phyloP scores from a whole-genome alignment of 2,888 invertebrate species.

The Craniophora ligustri region DNA sequence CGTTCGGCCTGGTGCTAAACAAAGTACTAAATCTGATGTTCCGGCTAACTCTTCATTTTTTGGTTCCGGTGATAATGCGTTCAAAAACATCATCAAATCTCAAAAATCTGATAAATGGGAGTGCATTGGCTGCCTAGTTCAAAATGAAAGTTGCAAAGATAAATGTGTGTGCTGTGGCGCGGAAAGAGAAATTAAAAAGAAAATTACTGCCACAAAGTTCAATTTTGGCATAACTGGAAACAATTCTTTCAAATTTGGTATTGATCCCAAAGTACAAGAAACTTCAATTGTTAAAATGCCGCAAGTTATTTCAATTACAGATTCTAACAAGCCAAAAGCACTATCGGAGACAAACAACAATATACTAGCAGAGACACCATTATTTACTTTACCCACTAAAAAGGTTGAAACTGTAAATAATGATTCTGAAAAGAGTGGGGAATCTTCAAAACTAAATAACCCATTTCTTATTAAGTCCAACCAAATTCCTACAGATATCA shows the following conservation, averaged over 20 bases:
- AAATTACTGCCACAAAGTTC: slow-evolving; percentile 59
- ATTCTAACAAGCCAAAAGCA: slow-evolving; percentile 55
- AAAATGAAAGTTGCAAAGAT: slow-evolving; percentile 66
- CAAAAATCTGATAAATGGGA: slow-evolving; percentile 75
- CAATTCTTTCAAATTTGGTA: slow-evolving; percentile 76
- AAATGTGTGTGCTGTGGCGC: slow-evolving; percentile 76
- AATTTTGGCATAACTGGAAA: slow-evolving; percentile 66
- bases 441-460: slow-evolving; percentile 63
- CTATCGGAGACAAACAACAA: slow-evolving; percentile 76
- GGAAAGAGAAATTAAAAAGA: slow-evolving; percentile 50
- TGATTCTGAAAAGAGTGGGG: slow-evolving; percentile 34
- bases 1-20: slow-evolving; percentile 54
- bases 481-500: slow-evolving; percentile 23
- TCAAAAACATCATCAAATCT: slow-evolving; percentile 59
- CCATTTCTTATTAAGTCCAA: slow-evolving; percentile 74
- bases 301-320: slow-evolving; percentile 37
- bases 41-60: slow-evolving; percentile 27
- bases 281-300: slow-evolving; percentile 48
- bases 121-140: slow-evolving; percentile 74
- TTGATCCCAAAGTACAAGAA: slow-evolving; percentile 66
- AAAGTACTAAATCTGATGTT: slow-evolving; percentile 3
- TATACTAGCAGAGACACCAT: slow-evolving; percentile 64
- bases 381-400: slow-evolving; percentile 61
- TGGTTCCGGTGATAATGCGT: slow-evolving; percentile 48
- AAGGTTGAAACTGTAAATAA: slow-evolving; percentile 53